Evolutionary conservation across 2,113 vertebrate genomes (phyloP).

Genomic region (Apeltes quadracus): DNA sequence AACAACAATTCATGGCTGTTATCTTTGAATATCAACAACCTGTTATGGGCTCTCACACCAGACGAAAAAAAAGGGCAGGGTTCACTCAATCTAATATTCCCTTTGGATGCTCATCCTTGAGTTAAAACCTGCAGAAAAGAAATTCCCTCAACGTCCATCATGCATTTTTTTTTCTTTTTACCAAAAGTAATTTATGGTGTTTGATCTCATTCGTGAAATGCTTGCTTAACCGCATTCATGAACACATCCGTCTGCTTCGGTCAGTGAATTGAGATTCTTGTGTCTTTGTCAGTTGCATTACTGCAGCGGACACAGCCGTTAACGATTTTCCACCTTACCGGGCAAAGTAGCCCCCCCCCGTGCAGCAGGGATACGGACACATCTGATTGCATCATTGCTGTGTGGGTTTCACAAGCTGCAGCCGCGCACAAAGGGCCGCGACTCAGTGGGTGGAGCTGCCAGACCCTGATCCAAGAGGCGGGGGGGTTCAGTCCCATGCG

Average conservation of each 20-base stretch:
- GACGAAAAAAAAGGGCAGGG: constrained; percentile 38
- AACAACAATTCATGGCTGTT: constrained; percentile 47
- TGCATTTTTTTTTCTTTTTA: constrained; percentile 57
- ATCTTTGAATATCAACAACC: constrained; percentile 55
- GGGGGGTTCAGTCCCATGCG: not conserved
- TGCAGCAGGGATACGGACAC: constrained; percentile 3
- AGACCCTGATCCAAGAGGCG: not conserved
- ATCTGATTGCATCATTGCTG: constrained; percentile 52
- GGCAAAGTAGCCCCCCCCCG: not conserved
- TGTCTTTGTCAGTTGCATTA: constrained; percentile 25
- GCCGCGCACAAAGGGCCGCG: not conserved
- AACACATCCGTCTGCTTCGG: constrained; percentile 50
- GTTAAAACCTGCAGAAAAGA: constrained; percentile 65
- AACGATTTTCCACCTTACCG: not conserved
- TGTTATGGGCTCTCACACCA: constrained; percentile 50
- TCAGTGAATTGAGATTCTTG: constrained; percentile 34
- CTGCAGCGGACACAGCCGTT: not conserved
- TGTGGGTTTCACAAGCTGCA: constrained; percentile 5
- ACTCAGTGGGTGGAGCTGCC: not conserved
- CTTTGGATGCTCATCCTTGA: constrained; percentile 68
- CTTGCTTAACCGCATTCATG: constrained; percentile 56
- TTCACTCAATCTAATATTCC: constrained; percentile 72
- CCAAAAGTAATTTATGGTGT: constrained; percentile 62
- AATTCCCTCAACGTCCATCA: constrained; percentile 63
- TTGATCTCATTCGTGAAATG: constrained; percentile 63